Percentiles rank a stretch among this genome's conserved stretches.
Conservation (phyloP, 2,113 vertebrate genomes). For the Phylloscopus trochilus region DNA sequence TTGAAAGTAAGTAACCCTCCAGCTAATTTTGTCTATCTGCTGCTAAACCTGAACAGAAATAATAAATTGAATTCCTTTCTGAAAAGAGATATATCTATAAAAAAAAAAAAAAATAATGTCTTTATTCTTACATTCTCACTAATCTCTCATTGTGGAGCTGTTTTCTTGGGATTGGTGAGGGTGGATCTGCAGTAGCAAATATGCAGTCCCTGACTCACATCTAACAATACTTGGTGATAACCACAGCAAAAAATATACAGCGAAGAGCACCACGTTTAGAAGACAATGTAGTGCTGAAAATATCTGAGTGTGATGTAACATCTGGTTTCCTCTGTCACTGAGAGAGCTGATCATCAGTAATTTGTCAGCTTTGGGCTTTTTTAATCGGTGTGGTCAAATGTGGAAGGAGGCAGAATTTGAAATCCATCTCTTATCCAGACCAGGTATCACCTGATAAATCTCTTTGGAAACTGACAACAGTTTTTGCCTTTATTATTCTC, state of each 20-base stretch:
- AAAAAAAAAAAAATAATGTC: background rate
- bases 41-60: background rate
- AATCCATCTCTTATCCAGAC: background rate
- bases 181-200: background rate
- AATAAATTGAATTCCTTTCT: background rate
- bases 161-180: background rate
- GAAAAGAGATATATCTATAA: background rate
- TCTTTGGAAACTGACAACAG: background rate
- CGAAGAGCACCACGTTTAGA: background rate
- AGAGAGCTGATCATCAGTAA: background rate
- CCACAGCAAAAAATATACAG: background rate
- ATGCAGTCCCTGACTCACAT: background rate
- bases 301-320: background rate
- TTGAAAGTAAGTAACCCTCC: background rate
- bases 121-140: background rate
- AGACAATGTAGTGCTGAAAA: background rate
- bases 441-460: background rate
- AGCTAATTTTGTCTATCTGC: constrained; percentile 11
- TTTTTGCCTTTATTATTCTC: background rate
- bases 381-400: background rate
- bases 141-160: background rate
- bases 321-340: background rate
- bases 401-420: background rate
- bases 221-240: background rate
- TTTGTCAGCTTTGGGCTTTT: background rate